Evolutionary conservation across 2,113 vertebrate species (phyloP), one percentile per base, ranked within the genome.

Genomic region (Leptobrachium leishanense): DNA sequence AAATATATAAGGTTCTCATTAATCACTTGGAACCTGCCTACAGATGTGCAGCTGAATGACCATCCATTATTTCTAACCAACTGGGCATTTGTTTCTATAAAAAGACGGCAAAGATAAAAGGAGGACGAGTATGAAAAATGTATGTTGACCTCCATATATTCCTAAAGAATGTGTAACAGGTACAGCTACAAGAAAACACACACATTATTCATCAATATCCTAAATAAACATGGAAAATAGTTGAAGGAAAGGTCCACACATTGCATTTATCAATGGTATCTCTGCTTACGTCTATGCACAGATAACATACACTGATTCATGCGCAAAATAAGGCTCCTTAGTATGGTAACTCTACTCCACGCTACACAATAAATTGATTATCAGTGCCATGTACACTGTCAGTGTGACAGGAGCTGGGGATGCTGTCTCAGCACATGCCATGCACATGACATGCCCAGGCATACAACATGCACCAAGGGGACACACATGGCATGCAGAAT

Each of bases 391-490:
- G 70, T 79, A 73, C 70, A 73, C 62, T 73, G 59, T 55, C 40
- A 79, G 53, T 62, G 13, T 50, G 54, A 5, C 6, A 31, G 46
- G 11, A 53, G 72, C 72, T 81, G 64, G 8, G 41, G 31, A 13
- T 73, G 43, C 54, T 72, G 59, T 67, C 65, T 81, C 43, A 74
- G 71, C 71, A 67, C 77, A 68, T 74, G 71, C 78, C 63, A 74
- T 74, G 78, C 78, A 68, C 53, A 42, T 74, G 78, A 81, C 78
- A 81, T 81, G 72, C 78, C 76, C 68, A 64, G 73, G 72, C 78
- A 46, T 64, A 74, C 78, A 68, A 50, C 78, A 81, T 81, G 78
- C 78, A 59, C 78, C 71, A 81, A 50, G 39, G 71, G 59, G 59
- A 74, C 31, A 59, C 65, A 68, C 53, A 68, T 53, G 43, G 74